Base-by-base conservation (phyloP, 2,113 vertebrate species). In the Ondatra zibethicus region DNA sequence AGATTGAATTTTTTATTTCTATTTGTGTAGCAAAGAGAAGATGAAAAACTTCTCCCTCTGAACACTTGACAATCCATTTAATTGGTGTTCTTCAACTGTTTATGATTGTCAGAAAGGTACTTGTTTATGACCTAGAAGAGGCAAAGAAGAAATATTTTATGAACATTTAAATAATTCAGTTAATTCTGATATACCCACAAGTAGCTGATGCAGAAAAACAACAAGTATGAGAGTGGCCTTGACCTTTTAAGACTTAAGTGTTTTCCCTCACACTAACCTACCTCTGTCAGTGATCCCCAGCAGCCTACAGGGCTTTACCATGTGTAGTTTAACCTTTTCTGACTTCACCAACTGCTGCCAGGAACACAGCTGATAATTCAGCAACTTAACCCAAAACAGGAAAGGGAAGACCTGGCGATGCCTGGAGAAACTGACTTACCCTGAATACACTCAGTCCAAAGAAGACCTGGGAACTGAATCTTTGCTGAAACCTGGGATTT, bases 301-400 rank as follows among this genome's bases (percentile, higher is more conserved):
- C 93, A 73, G 92, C 91, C 91, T 96, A 66, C 80, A 90, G 78
- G 92, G 89, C 78, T 96, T 97, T 80, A 97, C 42, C 36, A 85
- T 96, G 63, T 96, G 50, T 96, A 97, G 96, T 90, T 93, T 97
- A 96, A 97, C 96, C 89, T 95, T 97, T 96, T 97, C 81, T 96
- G 96, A 92, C 80, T 93, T 96, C 92, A 96, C 89, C 84, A 92
- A 94, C 95, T 96, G 89, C 96, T 97, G 96, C 94, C 95, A 96
- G 93, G 96, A 96, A 93, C 33, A 50, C 89, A 95, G 89, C 94
- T 98, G 91, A 85, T 96, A 85, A 90, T 68, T 97, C 89, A 97
- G 96, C 96, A 97, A 36, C 31, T 4, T 96, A 97, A 95, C 39
- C 86, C 87, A 97, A 70, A 94, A 96, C 89, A 95, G 81, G 94